A percentile compares a stretch with the other conserved stretches of the same genome.
These are phyloP conservation scores for Eumerus sabulonum DNA, from an alignment of 2,888 invertebrate genomes.

Conservation along the genomic window DNA sequence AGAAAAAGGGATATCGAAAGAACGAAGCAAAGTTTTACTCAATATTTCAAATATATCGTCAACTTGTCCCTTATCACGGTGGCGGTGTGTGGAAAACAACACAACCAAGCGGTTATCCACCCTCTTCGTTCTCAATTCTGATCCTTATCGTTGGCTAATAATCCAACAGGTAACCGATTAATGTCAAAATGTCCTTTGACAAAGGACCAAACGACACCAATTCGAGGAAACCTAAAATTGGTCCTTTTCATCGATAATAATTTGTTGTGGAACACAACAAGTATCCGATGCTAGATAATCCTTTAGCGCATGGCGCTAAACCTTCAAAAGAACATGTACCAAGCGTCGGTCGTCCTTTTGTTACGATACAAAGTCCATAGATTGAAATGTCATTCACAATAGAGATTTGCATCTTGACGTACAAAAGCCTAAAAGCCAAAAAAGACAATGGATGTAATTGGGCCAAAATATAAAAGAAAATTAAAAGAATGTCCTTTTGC, in stretches of 20 bases:
- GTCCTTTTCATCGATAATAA: conserved; percentile 52
- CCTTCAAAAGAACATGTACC: conserved; percentile 58
- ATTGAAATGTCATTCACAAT: conserved; percentile 64
- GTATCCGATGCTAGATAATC: conserved; percentile 60
- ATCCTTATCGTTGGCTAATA: conserved; percentile 58
- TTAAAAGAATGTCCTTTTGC: conserved; percentile 29
- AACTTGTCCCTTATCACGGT: conserved; percentile 44
- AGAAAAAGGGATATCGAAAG: conserved; percentile 1
- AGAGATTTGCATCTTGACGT: conserved; percentile 51
- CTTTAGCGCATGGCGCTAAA: conserved; percentile 67
- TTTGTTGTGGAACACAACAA: conserved; percentile 11
- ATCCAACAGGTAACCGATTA: conserved; percentile 58
- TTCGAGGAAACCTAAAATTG: conserved; percentile 32
- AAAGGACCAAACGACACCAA: conserved; percentile 24
- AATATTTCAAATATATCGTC: conserved; percentile 29
- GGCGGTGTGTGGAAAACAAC: conserved; percentile 59
- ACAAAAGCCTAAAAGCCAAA: conserved; percentile 7
- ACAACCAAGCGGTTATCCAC: conserved; percentile 37
- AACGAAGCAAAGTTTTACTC: conserved; percentile 3
- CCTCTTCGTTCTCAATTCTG: conserved; percentile 15
- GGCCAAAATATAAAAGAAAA: conserved; percentile 27
- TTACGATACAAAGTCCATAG: conserved; percentile 21
- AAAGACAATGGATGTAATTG: conserved; percentile 62
- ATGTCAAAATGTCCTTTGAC: conserved; percentile 66
- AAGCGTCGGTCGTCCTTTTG: conserved; percentile 3